These are phyloP conservation scores for Anodontia alba DNA, from an alignment of 2,888 invertebrate genomes.

Conservation along the genomic window DNA sequence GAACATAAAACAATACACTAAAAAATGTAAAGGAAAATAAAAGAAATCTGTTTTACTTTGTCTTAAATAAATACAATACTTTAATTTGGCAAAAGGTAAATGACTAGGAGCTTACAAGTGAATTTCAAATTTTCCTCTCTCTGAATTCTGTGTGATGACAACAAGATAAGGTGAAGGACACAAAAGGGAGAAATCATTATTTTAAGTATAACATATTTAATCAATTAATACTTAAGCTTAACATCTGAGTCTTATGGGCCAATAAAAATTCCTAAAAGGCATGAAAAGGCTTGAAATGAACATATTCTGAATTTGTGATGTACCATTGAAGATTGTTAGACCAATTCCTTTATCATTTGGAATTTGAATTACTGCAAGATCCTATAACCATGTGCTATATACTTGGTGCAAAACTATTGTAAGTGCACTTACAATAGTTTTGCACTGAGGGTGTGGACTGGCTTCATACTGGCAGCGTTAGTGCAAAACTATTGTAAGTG, in stretches of 20 bases:
- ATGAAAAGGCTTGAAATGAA: too few species aligned
- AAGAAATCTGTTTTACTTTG: too few species aligned
- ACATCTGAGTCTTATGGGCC: too few species aligned
- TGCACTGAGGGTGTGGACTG: background rate
- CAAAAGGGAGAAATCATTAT: conserved; percentile 13
- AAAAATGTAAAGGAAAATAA: too few species aligned
- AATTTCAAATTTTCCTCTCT: conserved; percentile 7
- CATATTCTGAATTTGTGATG: too few species aligned
- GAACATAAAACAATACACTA: too few species aligned
- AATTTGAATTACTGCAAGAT: background rate
- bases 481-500: conserved; percentile 4
- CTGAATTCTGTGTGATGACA: background rate
- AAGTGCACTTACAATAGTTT: conserved; percentile 7
- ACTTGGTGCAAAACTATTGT: conserved; percentile 17
- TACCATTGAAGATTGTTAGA: background rate
- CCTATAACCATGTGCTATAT: background rate
- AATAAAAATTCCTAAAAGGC: too few species aligned
- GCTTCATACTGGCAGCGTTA: background rate
- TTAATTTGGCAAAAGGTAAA: background rate
- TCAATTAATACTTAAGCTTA: background rate
- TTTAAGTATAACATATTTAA: background rate
- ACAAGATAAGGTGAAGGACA: background rate
- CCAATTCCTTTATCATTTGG: background rate
- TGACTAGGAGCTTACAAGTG: background rate
- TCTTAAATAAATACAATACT: too few species aligned